phyloP scores from a whole-genome alignment of 2,888 invertebrate species.

The Icerya purchasi region DNA sequence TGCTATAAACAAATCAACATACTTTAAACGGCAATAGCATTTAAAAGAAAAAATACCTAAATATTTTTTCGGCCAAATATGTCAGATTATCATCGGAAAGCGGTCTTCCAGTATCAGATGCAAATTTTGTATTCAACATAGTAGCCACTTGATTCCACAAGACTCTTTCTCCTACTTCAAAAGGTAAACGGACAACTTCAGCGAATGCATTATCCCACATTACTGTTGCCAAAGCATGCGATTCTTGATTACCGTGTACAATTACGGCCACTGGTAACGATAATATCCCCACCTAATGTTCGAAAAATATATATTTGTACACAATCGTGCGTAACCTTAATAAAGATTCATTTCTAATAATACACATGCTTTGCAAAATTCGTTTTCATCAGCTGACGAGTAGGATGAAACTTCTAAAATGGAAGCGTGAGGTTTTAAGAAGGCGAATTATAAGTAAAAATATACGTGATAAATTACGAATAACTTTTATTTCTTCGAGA shows the following conservation, averaged over 20 bases:
- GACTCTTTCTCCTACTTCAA: conserved; percentile 81
- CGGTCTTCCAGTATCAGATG: conserved; percentile 63
- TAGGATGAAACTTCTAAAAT: too few species aligned
- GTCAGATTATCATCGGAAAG: conserved; percentile 71
- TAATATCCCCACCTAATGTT: conserved; percentile 80
- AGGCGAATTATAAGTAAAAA: too few species aligned
- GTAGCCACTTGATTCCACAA: conserved; percentile 75
- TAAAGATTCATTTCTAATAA: background rate
- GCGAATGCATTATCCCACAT: conserved; percentile 99
- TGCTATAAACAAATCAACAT: too few species aligned
- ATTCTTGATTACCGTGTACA: conserved; percentile 97
- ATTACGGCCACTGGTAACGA: conserved; percentile 96
- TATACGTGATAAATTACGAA: too few species aligned
- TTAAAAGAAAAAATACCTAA: too few species aligned
- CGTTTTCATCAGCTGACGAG: too few species aligned
- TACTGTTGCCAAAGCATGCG: conserved; percentile 98
- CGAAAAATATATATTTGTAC: too few species aligned
- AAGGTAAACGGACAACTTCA: conserved; percentile 74
- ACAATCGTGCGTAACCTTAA: background rate
- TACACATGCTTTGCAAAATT: too few species aligned
- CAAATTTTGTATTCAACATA: conserved; percentile 79
- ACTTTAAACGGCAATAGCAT: too few species aligned
- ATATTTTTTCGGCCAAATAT: conserved; percentile 78
- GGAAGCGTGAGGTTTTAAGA: too few species aligned
- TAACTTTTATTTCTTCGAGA: too few species aligned